Percentiles rank a stretch among this genome's conserved stretches.
phyloP scores from a whole-genome alignment of 2,888 invertebrate genomes.

The Pachydiplax longipennis region DNA sequence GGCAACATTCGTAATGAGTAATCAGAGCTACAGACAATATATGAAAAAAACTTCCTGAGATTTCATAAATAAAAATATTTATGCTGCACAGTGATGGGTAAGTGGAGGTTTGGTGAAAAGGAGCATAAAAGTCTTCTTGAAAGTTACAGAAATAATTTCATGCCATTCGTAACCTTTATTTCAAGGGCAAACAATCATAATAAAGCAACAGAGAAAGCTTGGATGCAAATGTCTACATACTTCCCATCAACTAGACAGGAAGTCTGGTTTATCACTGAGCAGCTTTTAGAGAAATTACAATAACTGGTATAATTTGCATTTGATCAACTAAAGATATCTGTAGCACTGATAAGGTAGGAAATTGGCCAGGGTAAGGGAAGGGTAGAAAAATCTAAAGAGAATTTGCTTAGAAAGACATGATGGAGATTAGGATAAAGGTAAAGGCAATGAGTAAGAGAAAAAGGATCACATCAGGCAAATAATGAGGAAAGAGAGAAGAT shows the following conservation, averaged over 20 bases:
- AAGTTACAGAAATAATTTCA: slow-evolving; percentile 12
- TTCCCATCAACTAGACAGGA: slow-evolving; percentile 25
- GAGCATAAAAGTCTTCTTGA: slow-evolving; percentile 14
- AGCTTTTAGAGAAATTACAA: background rate
- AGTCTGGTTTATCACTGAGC: slow-evolving; percentile 20
- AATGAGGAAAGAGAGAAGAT: background rate
- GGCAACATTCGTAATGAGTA: background rate
- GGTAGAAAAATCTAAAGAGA: background rate
- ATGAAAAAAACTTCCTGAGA: background rate
- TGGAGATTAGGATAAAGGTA: background rate
- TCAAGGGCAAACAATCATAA: slow-evolving; percentile 27
- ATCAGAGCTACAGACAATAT: slow-evolving; percentile 25
- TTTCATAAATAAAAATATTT: background rate
- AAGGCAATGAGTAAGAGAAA: background rate
- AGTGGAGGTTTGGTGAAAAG: slow-evolving; percentile 16
- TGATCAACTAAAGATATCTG: background rate
- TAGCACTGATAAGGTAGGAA: slow-evolving; percentile 3
- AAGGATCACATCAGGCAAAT: background rate
- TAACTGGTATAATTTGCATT: background rate
- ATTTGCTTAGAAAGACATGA: background rate
- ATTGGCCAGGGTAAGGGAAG: background rate
- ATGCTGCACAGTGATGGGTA: slow-evolving; percentile 33
- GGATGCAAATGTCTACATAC: slow-evolving; percentile 37
- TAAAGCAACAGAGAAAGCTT: slow-evolving; percentile 40
- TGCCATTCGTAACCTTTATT: slow-evolving; percentile 19